phyloP scores from a whole-genome alignment of 2,113 vertebrate genomes.

The Chroicocephalus ridibundus region DNA sequence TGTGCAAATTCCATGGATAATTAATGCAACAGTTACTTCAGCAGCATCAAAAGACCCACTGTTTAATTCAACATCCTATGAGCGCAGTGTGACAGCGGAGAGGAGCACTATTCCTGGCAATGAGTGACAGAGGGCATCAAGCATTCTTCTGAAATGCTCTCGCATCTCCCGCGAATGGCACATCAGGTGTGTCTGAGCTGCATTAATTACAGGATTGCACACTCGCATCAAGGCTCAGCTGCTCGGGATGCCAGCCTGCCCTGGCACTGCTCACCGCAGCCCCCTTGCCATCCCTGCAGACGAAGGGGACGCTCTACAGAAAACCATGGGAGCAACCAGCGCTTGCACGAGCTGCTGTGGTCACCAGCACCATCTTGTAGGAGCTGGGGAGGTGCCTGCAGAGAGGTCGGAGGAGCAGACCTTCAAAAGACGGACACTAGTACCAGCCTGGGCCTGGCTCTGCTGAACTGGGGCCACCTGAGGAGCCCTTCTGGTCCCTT shows the following conservation, averaged over 20 bases:
- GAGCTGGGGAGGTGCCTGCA: background rate
- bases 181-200: background rate
- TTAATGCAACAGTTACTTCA: conserved; percentile 50
- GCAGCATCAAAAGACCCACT: conserved; percentile 49
- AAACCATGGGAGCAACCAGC: accelerated
- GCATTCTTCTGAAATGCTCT: conserved; percentile 22
- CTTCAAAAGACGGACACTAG: background rate
- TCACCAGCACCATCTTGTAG: accelerated
- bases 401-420: background rate
- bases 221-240: background rate
- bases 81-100: background rate
- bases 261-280: accelerated
- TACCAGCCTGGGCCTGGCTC: background rate
- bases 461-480: background rate
- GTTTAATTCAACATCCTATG: conserved; percentile 52
- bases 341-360: accelerated
- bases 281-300: background rate
- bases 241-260: background rate
- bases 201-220: background rate
- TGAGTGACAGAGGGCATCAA: conserved; percentile 50
- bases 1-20: conserved; percentile 48
- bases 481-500: background rate
- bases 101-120: background rate
- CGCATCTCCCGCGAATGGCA: background rate
- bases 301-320: accelerated